Conservation (phyloP, 1,140 invertebrate species). For the Carcinoscorpius rotundicauda region DNA sequence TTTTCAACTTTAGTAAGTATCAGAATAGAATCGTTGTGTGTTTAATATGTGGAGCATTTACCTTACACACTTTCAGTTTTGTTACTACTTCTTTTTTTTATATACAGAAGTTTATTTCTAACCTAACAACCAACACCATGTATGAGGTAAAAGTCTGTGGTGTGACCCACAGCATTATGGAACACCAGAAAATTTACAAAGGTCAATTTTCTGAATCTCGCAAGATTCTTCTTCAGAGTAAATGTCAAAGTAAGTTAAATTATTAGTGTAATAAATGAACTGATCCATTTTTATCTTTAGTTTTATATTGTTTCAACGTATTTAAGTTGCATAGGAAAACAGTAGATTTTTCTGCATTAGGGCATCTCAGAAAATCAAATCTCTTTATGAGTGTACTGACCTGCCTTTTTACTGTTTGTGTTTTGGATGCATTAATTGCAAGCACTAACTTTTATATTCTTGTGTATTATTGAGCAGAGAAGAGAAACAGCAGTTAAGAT, state of each 20-base stretch:
- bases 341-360: not conserved
- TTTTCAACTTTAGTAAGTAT: too few relatives aligned
- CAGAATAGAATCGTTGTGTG: too few relatives aligned
- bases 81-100: slow-evolving; percentile 1
- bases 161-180: slow-evolving; percentile 51
- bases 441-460: too few relatives aligned
- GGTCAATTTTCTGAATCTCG: slow-evolving; percentile 49
- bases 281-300: too few relatives aligned
- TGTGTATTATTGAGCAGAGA: too few relatives aligned
- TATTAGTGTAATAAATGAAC: too few relatives aligned
- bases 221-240: slow-evolving; percentile 49
- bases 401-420: too few relatives aligned
- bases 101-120: slow-evolving; percentile 50
- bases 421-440: too few relatives aligned
- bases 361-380: too few relatives aligned
- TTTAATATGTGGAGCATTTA: too few relatives aligned
- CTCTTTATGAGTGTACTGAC: too few relatives aligned
- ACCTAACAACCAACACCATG: slow-evolving; percentile 56
- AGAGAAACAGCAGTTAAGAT: too few relatives aligned
- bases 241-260: slow-evolving; percentile 38
- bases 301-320: not conserved
- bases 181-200: slow-evolving; percentile 44
- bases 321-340: not conserved
- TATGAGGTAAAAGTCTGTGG: slow-evolving; percentile 62
- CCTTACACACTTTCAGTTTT: not conserved